phyloP scores from a whole-genome alignment of 2,888 invertebrate species.

The Limnephilus rhombicus region DNA sequence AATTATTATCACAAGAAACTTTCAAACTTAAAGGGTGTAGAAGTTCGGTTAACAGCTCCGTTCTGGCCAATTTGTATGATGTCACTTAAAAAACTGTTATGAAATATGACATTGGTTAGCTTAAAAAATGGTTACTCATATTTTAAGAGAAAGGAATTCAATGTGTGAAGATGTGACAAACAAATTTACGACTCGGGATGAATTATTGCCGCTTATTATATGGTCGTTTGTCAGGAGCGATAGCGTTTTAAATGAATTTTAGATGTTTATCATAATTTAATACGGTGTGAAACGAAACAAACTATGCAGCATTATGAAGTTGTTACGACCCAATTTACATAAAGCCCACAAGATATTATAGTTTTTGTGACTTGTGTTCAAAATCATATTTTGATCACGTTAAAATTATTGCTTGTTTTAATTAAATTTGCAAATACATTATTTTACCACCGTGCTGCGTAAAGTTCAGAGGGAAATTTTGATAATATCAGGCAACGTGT shows the following conservation, averaged over 20 bases:
- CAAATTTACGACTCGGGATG: not conserved
- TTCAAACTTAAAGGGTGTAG: not conserved
- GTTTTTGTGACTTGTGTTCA: not conserved
- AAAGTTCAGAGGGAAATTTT: not conserved
- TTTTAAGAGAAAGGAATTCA: slow-evolving; percentile 2
- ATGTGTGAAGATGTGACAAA: not conserved
- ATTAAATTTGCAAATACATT: not conserved
- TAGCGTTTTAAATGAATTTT: not conserved
- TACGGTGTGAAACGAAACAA: not conserved
- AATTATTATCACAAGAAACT: not conserved
- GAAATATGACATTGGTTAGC: slow-evolving; percentile 39
- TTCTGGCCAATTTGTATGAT: slow-evolving; percentile 21
- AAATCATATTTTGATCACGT: not conserved
- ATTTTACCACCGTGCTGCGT: not conserved
- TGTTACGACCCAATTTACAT: not conserved
- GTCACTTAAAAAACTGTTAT: slow-evolving; percentile 30
- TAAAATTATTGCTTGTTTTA: not conserved
- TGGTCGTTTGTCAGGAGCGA: not conserved
- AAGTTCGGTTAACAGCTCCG: slow-evolving; percentile 13
- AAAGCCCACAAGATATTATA: not conserved
- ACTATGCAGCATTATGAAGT: not conserved
- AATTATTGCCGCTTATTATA: not conserved
- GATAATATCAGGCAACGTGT: not conserved
- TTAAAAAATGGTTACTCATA: slow-evolving; percentile 12
- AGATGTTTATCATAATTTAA: not conserved